These are phyloP conservation scores for mouse (Mus musculus) DNA, from an alignment of 2,113 vertebrate genomes.

Conservation along the genomic window GRCm39 chr3:130254501-130255000, in stretches of 20 bases:
- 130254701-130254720: background rate
- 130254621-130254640: background rate
- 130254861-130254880: background rate
- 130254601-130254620: background rate
- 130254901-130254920: background rate
- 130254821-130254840: background rate
- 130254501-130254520: no score
- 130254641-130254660: background rate
- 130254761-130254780: background rate
- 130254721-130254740: background rate
- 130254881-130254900: background rate
- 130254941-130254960: background rate
- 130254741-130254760: background rate
- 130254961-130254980: background rate
- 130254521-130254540: background rate
- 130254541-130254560: background rate
- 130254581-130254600: background rate
- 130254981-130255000: background rate
- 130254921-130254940: background rate
- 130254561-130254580: background rate
- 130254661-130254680: background rate
- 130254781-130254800: background rate
- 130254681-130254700: background rate
- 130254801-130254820: conserved; percentile 46
- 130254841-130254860: background rate